A percentile compares a stretch with the other conserved stretches of the same genome.
These are phyloP conservation scores for Cyrtorhinus lividipennis DNA, from an alignment of 1,140 invertebrate genomes.

Conservation along the genomic window DNA sequence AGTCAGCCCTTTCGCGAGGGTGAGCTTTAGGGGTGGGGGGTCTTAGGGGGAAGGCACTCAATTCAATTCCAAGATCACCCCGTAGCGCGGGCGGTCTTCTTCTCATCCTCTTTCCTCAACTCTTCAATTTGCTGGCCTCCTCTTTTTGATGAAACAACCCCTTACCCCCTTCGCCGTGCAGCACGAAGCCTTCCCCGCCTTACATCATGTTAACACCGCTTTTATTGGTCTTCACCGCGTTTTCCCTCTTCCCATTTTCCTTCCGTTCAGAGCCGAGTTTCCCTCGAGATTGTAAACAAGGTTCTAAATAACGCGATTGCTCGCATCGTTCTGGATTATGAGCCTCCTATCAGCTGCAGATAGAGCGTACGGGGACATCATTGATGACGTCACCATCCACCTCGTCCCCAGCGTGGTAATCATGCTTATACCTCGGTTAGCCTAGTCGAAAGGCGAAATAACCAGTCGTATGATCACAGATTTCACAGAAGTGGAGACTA, in stretches of 20 bases:
- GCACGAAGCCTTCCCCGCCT: conserved; percentile 14
- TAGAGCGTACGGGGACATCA: too few relatives aligned
- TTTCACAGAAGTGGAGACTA: too few relatives aligned
- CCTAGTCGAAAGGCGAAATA: too few relatives aligned
- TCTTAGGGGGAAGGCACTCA: not conserved
- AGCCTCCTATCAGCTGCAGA: too few relatives aligned
- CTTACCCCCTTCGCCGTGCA: not conserved
- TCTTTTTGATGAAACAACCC: conserved; percentile 20
- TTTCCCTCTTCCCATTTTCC: not conserved
- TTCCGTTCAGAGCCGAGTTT: not conserved
- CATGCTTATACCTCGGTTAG: too few relatives aligned
- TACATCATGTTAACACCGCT: conserved; percentile 20
- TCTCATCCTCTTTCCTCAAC: conserved; percentile 11
- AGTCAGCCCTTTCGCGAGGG: conserved; percentile 18
- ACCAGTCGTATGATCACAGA: too few relatives aligned
- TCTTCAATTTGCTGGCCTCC: conserved; percentile 13
- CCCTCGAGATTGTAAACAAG: not conserved
- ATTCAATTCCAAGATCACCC: conserved; percentile 7
- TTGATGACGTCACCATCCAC: too few relatives aligned
- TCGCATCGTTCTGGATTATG: too few relatives aligned
- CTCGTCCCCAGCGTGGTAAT: not conserved
- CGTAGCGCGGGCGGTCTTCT: not conserved
- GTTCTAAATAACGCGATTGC: conserved; percentile 1
- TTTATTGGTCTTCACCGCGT: conserved; percentile 13
- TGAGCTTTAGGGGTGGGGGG: conserved; percentile 6